Percentiles rank a stretch among this genome's conserved stretches.
Evolutionary conservation across 1,140 invertebrate genomes (phyloP).

Genomic region (Zaprionus tsacasi): DNA sequence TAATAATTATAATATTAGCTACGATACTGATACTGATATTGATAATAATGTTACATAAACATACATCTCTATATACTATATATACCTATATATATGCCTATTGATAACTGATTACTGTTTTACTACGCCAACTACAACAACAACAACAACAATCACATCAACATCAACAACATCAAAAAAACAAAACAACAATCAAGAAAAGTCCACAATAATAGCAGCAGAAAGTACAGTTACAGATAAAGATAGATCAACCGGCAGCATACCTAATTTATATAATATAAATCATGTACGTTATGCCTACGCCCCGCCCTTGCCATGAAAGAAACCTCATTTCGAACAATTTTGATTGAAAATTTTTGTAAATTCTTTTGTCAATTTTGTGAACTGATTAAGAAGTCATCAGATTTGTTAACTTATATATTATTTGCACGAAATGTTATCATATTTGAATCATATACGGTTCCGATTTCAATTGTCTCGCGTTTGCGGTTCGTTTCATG

Average conservation of each 20-base stretch:
- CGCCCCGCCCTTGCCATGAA: constrained; percentile 20
- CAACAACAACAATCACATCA: constrained; percentile 38
- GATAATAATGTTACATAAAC: constrained; percentile 71
- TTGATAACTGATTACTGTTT: constrained; percentile 65
- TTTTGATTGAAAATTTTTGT: not conserved
- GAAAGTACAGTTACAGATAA: constrained; percentile 32
- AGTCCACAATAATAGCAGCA: constrained; percentile 18
- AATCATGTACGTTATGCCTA: constrained; percentile 54
- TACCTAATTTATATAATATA: constrained; percentile 50
- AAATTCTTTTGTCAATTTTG: not conserved
- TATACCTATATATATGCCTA: constrained; percentile 60
- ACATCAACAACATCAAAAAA: constrained; percentile 47
- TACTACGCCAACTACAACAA: constrained; percentile 55
- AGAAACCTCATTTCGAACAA: constrained; percentile 8
- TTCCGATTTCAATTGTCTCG: not conserved
- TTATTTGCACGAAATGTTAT: not conserved
- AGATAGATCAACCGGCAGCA: constrained; percentile 41
- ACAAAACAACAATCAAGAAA: constrained; percentile 49
- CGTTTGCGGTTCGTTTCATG: not conserved
- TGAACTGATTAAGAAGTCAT: not conserved
- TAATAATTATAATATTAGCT: constrained; percentile 52
- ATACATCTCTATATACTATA: constrained; percentile 39
- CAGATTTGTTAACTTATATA: no score
- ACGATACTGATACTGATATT: constrained; percentile 66
- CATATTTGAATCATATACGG: not conserved